Evolutionary conservation across 2,888 invertebrate genomes (phyloP).

Genomic region (Cataglyphis albicans): DNA sequence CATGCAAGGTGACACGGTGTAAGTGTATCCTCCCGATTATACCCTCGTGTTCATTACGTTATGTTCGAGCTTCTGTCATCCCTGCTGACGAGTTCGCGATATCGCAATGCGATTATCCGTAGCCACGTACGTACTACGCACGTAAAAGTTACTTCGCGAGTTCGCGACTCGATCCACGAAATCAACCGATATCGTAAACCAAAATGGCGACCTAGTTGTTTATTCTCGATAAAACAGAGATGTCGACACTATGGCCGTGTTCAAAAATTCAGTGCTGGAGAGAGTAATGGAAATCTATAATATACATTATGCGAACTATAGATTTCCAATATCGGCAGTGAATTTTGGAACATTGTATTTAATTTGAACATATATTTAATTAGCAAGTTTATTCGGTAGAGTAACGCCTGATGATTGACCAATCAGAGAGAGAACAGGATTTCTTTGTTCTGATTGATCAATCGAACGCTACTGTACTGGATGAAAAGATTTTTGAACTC

Average conservation of each 20-base stretch:
- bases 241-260: neutral
- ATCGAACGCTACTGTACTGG: neutral
- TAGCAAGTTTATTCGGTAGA: neutral
- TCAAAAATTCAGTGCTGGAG: too few species aligned
- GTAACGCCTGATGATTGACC: neutral
- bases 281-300: too few species aligned
- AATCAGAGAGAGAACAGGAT: neutral
- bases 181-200: neutral
- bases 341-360: too few species aligned
- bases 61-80: neutral
- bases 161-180: neutral
- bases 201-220: neutral
- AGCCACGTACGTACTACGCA: too few species aligned
- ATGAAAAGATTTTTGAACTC: neutral
- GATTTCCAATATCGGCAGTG: too few species aligned
- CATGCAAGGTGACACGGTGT: constrained; percentile 87
- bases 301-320: too few species aligned
- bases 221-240: neutral
- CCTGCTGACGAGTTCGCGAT: neutral
- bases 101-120: neutral
- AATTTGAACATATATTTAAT: too few species aligned
- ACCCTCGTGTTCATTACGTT: neutral
- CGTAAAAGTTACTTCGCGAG: neutral
- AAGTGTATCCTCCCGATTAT: constrained; percentile 76
- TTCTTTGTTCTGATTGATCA: neutral